Base-by-base conservation (phyloP, 2,888 invertebrate genomes). In the Pecten maximus region DNA sequence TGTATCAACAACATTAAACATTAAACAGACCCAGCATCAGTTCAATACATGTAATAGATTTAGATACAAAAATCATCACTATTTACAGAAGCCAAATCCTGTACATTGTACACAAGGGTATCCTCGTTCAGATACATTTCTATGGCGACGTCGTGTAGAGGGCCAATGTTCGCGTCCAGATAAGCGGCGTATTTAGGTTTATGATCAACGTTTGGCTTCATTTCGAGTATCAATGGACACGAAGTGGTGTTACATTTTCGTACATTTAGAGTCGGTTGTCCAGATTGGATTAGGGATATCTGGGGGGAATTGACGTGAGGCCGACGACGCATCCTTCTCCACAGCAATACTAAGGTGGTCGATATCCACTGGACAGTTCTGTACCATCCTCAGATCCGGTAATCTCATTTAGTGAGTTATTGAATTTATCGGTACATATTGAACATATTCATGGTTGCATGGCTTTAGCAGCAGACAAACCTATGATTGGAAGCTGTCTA, bases 401-500 rank as follows among this genome's bases (percentile, higher is more conserved):
- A 74, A 74, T 74, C 74, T 74, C 74, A 74, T 74, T 74, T 74
- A 10, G 74, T 74, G 28, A 10, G 19, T 74, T 74, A 74, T 74
- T 74, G 74, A 74, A 74, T 74, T 74, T 74, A 35, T 74, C 74
- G 74, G 28, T 74, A 74, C 74, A 74, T 74, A 74, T 74, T 74
- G 74, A 74, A 74, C 74, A 74, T 35, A 74, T 74, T 74, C 74
- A 74, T 74, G 74, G 74, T 74, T 74, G 74, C 74, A 74, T 74
- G 74, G 74, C 15, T 74, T 74, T 74, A 74, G 74, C 74, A 35
- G 74, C 74, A 28, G 74, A 74, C 74, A 74, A 74, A 74, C 74
- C 74, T 74, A 74, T 35, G 74, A 74, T 74, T 74, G 74, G 74
- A 74, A 35, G 74, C 35, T 74, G 74, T 74, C 74, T 74, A 74